Evolutionary conservation across 2,797 vertebrate genomes (phyloP).

Genomic region (Sebastes steindachneri): DNA sequence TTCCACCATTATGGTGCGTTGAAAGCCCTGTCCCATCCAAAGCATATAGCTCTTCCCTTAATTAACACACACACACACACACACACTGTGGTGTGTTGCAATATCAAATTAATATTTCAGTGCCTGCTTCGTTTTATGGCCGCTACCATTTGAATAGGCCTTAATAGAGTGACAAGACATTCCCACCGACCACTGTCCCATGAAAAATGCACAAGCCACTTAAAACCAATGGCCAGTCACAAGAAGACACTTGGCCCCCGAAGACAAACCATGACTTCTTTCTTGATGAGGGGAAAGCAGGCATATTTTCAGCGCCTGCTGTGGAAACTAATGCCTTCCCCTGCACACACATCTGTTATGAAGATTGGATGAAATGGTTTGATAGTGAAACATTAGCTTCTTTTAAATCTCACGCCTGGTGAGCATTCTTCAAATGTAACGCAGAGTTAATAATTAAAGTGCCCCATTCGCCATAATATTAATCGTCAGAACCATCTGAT

Average conservation of each 20-base stretch:
- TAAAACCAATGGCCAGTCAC: conserved; percentile 83
- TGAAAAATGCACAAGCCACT: conserved; percentile 88
- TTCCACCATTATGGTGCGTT: conserved; percentile 44
- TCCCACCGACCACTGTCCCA: conserved; percentile 76
- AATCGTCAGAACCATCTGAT: conserved; percentile 70
- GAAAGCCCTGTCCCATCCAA: conserved; percentile 65
- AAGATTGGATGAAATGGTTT: conserved; percentile 79
- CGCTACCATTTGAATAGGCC: conserved; percentile 78
- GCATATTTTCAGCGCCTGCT: conserved; percentile 70
- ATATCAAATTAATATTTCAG: conserved; percentile 84
- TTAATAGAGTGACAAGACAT: conserved; percentile 84
- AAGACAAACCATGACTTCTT: conserved; percentile 74
- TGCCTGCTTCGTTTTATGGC: conserved; percentile 70
- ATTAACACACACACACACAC: conserved; percentile 75
- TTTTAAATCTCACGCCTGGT: conserved; percentile 80
- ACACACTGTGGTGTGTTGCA: conserved; percentile 71
- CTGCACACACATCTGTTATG: conserved; percentile 69
- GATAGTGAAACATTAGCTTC: conserved; percentile 85
- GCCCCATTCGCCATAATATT: conserved; percentile 70
- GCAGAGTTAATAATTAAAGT: conserved; percentile 83
- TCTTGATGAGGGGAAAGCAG: conserved; percentile 67
- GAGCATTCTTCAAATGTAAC: conserved; percentile 86
- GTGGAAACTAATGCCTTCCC: conserved; percentile 70
- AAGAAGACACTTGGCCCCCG: conserved; percentile 77
- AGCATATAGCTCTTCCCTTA: conserved; percentile 76